Conservation (phyloP, 2,888 invertebrate genomes). For the Drosophila bunnanda region DNA sequence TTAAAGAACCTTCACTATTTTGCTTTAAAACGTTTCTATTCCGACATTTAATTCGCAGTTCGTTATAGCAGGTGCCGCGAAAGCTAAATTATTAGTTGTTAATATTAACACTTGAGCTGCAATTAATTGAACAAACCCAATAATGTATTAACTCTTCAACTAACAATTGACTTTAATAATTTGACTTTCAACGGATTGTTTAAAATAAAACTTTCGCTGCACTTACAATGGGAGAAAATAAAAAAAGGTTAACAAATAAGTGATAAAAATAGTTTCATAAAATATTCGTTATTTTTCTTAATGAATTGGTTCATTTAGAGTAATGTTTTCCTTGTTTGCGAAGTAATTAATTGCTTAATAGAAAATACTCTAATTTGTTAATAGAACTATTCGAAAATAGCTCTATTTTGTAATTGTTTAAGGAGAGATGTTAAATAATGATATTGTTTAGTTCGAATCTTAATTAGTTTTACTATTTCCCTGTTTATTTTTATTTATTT, state of each 20-base stretch:
- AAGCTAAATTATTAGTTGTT: neutral
- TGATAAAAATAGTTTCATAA: neutral
- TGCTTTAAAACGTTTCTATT: neutral
- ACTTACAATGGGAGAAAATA: too few species aligned
- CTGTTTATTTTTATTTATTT: neutral
- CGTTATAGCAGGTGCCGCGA: neutral
- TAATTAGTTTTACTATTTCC: neutral
- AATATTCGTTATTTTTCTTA: too few species aligned
- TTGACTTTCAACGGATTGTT: neutral
- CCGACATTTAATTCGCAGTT: neutral
- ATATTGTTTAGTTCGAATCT: neutral
- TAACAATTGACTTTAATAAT: neutral
- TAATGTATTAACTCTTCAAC: neutral
- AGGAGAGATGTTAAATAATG: neutral
- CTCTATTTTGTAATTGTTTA: neutral
- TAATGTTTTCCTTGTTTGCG: neutral
- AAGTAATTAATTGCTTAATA: too few species aligned
- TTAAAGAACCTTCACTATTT: neutral
- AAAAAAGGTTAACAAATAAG: neutral
- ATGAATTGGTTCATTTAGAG: neutral
- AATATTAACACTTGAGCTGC: neutral
- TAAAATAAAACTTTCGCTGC: constrained; percentile 10
- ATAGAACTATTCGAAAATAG: neutral
- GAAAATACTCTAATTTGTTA: too few species aligned
- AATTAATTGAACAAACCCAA: neutral